A percentile compares a stretch with the other conserved stretches of the same genome.
These are phyloP conservation scores for Grammomys dolichurus DNA, from an alignment of 2,113 vertebrate genomes.

Conservation along the genomic window DNA sequence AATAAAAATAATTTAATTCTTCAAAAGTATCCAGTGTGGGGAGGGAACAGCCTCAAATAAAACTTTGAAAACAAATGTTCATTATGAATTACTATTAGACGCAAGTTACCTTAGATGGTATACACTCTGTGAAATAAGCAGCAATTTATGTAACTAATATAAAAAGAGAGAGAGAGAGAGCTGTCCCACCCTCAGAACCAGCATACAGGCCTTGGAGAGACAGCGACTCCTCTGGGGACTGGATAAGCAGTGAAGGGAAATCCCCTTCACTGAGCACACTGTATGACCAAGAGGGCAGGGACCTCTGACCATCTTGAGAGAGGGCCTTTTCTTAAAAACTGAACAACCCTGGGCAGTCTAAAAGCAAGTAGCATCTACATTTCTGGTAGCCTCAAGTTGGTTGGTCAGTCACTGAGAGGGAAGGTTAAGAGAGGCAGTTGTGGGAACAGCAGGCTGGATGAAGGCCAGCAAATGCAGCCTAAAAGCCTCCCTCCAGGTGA, in stretches of 20 bases:
- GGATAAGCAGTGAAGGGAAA: not conserved
- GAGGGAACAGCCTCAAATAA: constrained; percentile 19
- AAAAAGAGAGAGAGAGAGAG: not conserved
- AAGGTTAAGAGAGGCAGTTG: too few species aligned
- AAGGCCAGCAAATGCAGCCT: not conserved
- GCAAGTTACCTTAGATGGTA: constrained; percentile 60
- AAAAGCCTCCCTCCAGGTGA: not conserved
- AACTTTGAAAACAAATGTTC: constrained; percentile 55
- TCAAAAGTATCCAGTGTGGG: constrained; percentile 56
- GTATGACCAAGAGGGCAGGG: not conserved
- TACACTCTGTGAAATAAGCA: constrained; percentile 43
- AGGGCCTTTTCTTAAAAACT: not conserved
- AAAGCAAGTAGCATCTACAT: not conserved
- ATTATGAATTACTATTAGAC: constrained; percentile 59
- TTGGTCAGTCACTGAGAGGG: not conserved
- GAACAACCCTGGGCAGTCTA: not conserved
- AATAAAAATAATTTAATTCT: constrained; percentile 65
- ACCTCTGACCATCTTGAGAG: not conserved
- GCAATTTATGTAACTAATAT: not conserved
- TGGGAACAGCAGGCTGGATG: too few species aligned
- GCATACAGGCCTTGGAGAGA: not conserved
- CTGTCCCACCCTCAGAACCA: not conserved
- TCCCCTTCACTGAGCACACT: not conserved
- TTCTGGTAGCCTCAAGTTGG: not conserved
- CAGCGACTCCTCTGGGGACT: not conserved